A percentile compares a stretch with the other conserved stretches of the same genome.
Evolutionary conservation across 2,797 vertebrate genomes (phyloP).

Genomic region (Poecilia wingei): DNA sequence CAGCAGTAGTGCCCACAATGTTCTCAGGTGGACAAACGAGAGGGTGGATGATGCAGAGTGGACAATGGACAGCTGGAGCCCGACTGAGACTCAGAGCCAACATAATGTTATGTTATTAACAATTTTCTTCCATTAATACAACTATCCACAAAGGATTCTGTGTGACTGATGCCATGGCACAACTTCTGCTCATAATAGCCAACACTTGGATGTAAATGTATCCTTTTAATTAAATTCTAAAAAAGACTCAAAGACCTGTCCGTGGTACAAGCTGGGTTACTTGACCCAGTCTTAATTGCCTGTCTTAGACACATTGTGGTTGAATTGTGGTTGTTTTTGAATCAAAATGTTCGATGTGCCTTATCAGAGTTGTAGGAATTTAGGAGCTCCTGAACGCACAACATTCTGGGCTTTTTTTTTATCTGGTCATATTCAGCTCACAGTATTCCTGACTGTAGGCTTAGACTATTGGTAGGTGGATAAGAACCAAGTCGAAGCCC

Average conservation of each 20-base stretch:
- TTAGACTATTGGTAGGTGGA: background rate
- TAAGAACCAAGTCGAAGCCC: background rate
- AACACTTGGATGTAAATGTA: background rate
- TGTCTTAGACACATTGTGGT: background rate
- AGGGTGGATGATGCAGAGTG: slow-evolving; percentile 33
- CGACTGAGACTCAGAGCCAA: slow-evolving; percentile 47
- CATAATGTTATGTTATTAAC: background rate
- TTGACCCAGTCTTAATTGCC: background rate
- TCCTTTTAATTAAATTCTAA: background rate
- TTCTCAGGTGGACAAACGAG: slow-evolving; percentile 63
- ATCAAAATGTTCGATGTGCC: background rate
- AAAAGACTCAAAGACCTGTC: background rate
- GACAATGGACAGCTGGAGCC: slow-evolving; percentile 40
- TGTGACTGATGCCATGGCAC: background rate
- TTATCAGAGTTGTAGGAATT: background rate
- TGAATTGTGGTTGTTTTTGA: background rate
- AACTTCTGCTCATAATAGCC: background rate
- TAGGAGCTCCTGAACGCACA: background rate
- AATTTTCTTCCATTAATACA: background rate
- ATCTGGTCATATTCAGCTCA: background rate
- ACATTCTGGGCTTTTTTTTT: background rate
- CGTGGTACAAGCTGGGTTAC: background rate
- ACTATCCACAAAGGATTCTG: background rate
- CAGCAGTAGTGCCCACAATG: slow-evolving; percentile 53
- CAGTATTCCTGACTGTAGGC: background rate